Conservation (phyloP, 2,888 invertebrate species). For the Lapara coniferarum region DNA sequence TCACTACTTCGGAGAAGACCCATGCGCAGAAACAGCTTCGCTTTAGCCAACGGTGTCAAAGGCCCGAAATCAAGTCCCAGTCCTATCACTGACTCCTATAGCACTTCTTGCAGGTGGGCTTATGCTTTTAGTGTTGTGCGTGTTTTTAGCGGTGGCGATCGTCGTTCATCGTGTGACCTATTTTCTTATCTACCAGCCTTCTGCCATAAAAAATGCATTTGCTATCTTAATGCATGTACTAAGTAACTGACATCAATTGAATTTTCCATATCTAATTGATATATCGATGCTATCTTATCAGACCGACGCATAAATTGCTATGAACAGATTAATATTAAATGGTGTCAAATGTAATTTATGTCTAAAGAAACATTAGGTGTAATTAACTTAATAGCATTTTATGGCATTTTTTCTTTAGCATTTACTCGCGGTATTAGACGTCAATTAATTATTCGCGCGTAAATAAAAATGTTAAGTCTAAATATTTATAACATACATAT, state of each 20-base stretch:
- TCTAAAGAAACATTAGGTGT: neutral
- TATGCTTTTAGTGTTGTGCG: too few species aligned
- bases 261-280: neutral
- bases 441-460: neutral
- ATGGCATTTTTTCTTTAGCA: neutral
- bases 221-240: neutral
- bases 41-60: too few species aligned
- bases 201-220: neutral
- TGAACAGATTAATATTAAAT: constrained; percentile 8
- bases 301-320: neutral
- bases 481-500: too few species aligned
- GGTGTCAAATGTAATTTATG: constrained; percentile 10
- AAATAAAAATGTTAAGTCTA: neutral
- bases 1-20: too few species aligned
- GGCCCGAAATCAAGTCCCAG: too few species aligned
- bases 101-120: too few species aligned
- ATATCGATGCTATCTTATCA: constrained; percentile 5
- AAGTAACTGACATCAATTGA: neutral
- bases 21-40: too few species aligned
- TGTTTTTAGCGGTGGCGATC: too few species aligned
- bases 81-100: too few species aligned
- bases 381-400: constrained; percentile 11
- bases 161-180: neutral
- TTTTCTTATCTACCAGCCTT: neutral
- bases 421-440: neutral